These are phyloP conservation scores for Spodoptera exigua DNA, from an alignment of 2,888 invertebrate species.

Conservation along the genomic window DNA sequence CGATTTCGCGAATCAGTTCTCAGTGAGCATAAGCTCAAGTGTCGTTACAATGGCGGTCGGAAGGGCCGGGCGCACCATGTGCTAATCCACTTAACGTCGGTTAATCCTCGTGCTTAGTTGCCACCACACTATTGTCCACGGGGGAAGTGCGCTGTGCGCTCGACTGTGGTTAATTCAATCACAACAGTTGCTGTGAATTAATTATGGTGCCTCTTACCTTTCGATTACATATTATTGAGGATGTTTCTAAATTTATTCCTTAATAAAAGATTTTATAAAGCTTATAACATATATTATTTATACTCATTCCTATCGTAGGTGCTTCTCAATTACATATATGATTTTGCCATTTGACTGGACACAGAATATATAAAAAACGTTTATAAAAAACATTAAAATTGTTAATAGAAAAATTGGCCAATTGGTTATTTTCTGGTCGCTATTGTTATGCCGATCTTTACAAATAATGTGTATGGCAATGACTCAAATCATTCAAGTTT, in stretches of 20 bases:
- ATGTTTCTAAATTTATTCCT: neutral
- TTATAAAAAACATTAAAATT: no score
- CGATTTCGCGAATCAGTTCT: conserved; percentile 47
- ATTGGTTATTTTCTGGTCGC: no score
- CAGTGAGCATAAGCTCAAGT: conserved; percentile 50
- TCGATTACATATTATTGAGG: neutral
- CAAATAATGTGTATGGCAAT: no score
- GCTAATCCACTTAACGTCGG: conserved; percentile 80
- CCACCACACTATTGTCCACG: conserved; percentile 59
- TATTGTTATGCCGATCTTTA: no score
- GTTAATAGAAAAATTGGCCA: no score
- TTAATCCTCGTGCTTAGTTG: conserved; percentile 72
- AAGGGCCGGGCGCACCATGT: conserved; percentile 73
- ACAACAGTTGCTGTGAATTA: conserved; percentile 65
- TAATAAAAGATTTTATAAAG: no score
- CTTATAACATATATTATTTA: no score
- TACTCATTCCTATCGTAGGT: no score
- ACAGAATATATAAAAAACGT: no score
- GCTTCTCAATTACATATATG: no score
- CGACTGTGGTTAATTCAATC: conserved; percentile 75
- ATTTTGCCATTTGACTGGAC: no score
- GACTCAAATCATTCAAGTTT: no score
- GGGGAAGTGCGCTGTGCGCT: conserved; percentile 66
- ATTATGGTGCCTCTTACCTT: conserved; percentile 29
- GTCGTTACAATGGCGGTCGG: conserved; percentile 59